Base-by-base conservation (phyloP, 1,140 invertebrate species). In the Linepithema humile region DNA sequence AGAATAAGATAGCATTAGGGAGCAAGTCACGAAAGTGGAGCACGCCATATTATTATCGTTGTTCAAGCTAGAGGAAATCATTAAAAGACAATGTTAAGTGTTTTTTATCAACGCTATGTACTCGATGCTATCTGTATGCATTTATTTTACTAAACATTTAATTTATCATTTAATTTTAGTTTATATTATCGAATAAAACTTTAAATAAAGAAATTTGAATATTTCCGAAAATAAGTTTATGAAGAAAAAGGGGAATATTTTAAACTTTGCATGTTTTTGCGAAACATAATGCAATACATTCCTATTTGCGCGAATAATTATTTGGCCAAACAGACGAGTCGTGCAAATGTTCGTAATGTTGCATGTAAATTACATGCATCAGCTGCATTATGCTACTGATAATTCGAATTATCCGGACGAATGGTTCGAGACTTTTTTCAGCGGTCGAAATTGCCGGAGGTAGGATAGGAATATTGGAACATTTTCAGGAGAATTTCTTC, bases 1-100 rank as follows among this genome's bases (percentile, higher is more conserved):
- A 80, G 48, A 43, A 35, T 80, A 69, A 69, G 75, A 80, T 80
- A 80, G 62, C 75, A 80, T 80, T 80, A 70, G 50, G n/a, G 75
- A 70, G 64, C 26, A 23, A 20, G 75, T 80, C 75, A 80, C 75
- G 75, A 80, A 80, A 80, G 62, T 55, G 35, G 17, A 55, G 10
- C 75, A 80, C 75, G 75, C 64, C 38, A 80, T 70, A 50, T n/a
- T 55, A 80, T 80, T 80, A 80, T 48, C 75, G 75, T 69, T 35
- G 35, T 70, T 70, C 35, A 32, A 80, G n/a, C 20, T 6, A 6
- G 4, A 55, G 48, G 48, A 57, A 57, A 80, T 55, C 48, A 70
- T 80, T 80, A 70, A 70, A 70, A 80, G 75, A 80, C 75, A 80
- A 80, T 40, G 38, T 48, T 80, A 80, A 80, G 38, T 55, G 64